Evolutionary conservation across 2,113 vertebrate genomes (phyloP), one percentile per base, ranked within the genome.

Genomic region (Thamnaconus septentrionalis): DNA sequence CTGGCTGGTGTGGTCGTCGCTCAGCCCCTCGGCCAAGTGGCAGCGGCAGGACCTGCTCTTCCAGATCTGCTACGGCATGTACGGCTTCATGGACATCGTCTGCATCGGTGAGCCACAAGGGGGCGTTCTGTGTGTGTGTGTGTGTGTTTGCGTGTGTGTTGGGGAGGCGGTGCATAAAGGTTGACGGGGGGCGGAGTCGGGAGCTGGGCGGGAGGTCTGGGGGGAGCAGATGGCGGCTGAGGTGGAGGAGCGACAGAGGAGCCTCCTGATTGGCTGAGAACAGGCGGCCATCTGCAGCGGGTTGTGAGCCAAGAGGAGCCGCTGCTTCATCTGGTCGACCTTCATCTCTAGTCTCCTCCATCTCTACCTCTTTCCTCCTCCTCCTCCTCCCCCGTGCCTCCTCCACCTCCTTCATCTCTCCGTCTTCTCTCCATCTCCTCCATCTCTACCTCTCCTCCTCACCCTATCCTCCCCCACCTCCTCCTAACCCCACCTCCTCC

Each of bases 61-160:
- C 90, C 95, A 97, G 83, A 97, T 97, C 89, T 97, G 95, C 92
- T 97, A 97, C 9, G 95, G 95, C 91, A 97, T 97, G 95, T 97
- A 96, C 4, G 95, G 95, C 81, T 97, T 97, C 91, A 97, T 97
- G 95, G 95, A 97, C 66, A 95, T 97, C 4, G 95, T 97, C 81
- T 97, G 95, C 88, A 96, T 97, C 91, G 95, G 95, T 97, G 82
- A 94, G 61, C 5, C 31, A 12, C 5, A 42, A 7, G 0, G 8
- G 4, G 31, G 41, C 53, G 18, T 31, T 31, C 2, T 31, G 18
- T 31, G 18, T 31, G 18, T 31, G 18, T 31, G 18, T 31, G 18
- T 31, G 18, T 31, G 18, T 31, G 18, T 31, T 1, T 31, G 18
- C 2, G 18, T 31, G 18, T 31, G 18, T 31, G 18, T 31, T n/a